phyloP scores from a whole-genome alignment of 1,140 invertebrate genomes.

The Plectus sambesii region DNA sequence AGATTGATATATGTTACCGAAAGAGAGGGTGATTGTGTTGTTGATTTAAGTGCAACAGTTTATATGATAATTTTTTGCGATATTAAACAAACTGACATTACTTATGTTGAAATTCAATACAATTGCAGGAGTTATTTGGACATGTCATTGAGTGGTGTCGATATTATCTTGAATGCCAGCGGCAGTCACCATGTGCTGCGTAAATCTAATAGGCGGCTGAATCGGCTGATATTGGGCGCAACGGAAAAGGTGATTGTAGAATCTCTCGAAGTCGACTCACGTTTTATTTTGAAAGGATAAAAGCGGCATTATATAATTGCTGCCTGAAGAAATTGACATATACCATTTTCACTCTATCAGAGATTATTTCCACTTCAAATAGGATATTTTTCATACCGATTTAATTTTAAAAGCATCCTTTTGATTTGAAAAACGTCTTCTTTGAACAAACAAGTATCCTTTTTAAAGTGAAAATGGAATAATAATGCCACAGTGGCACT shows the following conservation, averaged over 20 bases:
- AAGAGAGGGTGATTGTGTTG: too few species aligned
- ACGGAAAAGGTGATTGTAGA: slow-evolving; percentile 53
- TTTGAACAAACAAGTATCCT: slow-evolving; percentile 12
- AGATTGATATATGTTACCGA: background rate
- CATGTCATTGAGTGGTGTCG: slow-evolving; percentile 66
- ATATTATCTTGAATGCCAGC: slow-evolving; percentile 79
- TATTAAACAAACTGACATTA: too few species aligned
- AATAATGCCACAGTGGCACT: too few species aligned
- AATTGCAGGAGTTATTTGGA: slow-evolving; percentile 2
- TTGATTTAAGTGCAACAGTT: slow-evolving; percentile 23
- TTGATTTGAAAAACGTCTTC: background rate
- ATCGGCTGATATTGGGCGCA: background rate
- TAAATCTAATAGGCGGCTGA: slow-evolving; percentile 55
- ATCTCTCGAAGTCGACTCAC: background rate
- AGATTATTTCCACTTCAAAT: background rate
- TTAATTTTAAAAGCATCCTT: background rate
- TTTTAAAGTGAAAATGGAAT: slow-evolving; percentile 21
- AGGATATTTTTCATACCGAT: background rate
- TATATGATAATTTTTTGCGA: slow-evolving; percentile 4
- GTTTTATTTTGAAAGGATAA: too few species aligned
- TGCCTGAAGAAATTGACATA: too few species aligned
- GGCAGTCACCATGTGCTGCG: slow-evolving; percentile 76
- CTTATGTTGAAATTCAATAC: background rate
- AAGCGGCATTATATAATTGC: too few species aligned
- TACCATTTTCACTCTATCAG: background rate